A percentile compares a stretch with the other conserved stretches of the same genome.
phyloP scores from a whole-genome alignment of 2,888 invertebrate genomes.

The Chloroclysta siterata region DNA sequence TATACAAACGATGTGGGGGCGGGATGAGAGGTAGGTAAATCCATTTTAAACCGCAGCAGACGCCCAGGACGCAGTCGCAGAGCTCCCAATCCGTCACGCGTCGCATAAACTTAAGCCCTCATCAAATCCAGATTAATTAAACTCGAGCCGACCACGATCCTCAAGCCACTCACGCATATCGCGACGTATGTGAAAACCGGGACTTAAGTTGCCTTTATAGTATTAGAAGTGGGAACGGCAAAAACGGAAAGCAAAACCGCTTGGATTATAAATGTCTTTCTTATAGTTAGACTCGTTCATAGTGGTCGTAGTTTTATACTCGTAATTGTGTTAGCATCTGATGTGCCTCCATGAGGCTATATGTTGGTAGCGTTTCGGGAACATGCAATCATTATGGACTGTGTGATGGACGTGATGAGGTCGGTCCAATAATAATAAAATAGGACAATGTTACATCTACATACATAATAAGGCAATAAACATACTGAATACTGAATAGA shows the following conservation, averaged over 20 bases:
- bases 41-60: slow-evolving; percentile 77
- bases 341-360: no score
- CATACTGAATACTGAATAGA: no score
- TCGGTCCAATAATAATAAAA: no score
- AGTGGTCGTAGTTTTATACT: no score
- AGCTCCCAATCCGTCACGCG: slow-evolving; percentile 81
- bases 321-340: no score
- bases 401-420: no score
- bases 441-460: no score
- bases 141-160: slow-evolving; percentile 70
- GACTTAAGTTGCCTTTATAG: slow-evolving; percentile 36
- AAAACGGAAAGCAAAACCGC: background rate
- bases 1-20: slow-evolving; percentile 73
- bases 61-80: slow-evolving; percentile 55
- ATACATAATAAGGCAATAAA: no score
- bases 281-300: background rate
- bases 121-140: slow-evolving; percentile 84
- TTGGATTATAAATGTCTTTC: background rate
- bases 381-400: no score
- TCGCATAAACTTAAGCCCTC: slow-evolving; percentile 79
- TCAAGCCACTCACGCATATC: slow-evolving; percentile 64
- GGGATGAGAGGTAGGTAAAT: slow-evolving; percentile 76
- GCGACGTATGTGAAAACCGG: slow-evolving; percentile 55
- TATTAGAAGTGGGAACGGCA: slow-evolving; percentile 19
- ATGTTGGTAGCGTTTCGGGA: no score